Evolutionary conservation across 2,888 invertebrate genomes (phyloP), one percentile per base, ranked within the genome.

Genomic region (Chalcis sispes): DNA sequence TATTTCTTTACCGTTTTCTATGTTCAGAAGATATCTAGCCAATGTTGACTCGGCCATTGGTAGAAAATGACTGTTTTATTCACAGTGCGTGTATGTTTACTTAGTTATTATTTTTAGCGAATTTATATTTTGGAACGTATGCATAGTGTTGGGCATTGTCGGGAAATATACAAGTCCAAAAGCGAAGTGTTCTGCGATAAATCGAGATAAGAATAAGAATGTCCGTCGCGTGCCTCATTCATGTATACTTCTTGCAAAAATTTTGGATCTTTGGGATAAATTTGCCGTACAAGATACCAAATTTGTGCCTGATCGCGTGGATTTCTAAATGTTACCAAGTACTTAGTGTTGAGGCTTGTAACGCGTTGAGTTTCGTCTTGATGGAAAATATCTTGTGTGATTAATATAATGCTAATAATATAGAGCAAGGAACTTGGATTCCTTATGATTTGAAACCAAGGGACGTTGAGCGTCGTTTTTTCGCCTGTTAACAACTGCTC

Each of bases 171-270:
- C 1, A n/a, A 7, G 56, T 56, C 13, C 29, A 13, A 56, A 56
- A 56, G n/a, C 56, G 56, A 56, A 27, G 29, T 56, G 4, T 13
- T 29, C 29, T 56, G 56, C 15, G 27, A 29, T 5, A 29, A n/a
- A n/a, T 56, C 56, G 13, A 56, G 15, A 8, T 69, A 25, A 1
- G 69, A 46, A 69, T 75, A 75, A n/a, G 69, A 61, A 27, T 75
- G 58, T 3, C 69, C 61, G 52, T 40, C 56, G 13, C 13, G 20
- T 1, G 69, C 52, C 1, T 62, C 62, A 25, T 75, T 64, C 3
- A 18, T 8, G 18, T 69, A 75, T 15, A 52, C 66, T 10, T 75
- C 75, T 27, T 58, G 65, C 1, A 71, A n/a, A 40, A 70, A 75
- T 59, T 32, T 32, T 20, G 58, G 36, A 36, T 59, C 36, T 10